Base-by-base conservation (phyloP, 1,140 invertebrate genomes). In the Leptestheria dahalacensis region DNA sequence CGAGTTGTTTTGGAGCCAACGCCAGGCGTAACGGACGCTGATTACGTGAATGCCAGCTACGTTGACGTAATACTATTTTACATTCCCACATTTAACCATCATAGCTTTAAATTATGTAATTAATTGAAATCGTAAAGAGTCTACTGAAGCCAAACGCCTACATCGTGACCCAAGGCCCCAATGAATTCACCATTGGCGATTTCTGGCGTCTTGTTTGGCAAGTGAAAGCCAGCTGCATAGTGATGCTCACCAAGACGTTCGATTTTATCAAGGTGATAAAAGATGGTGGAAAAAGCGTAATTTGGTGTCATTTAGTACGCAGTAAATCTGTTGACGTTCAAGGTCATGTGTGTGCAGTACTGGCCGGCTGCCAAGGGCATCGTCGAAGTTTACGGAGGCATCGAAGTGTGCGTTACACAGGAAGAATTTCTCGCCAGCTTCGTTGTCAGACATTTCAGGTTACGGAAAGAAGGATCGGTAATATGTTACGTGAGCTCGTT, bases 171-270 rank as follows among this genome's bases (percentile, higher is more conserved):
- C 91, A 94, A 75, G 91, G 91, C 63, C 91, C 91, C 57, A 89
- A 84, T 12, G 89, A 94, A 73, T 82, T 84, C 63, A 96, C 91
- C 0, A 85, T 94, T 9, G 82, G 80, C 10, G 88, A 94, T 69
- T 96, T 96, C 72, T 97, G 93, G 92, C 76, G 89, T 50, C 91
- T 96, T 88, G 86, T 96, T 1, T 97, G 92, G 92, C 90, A 96
- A 72, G 87, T 93, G 69, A 81, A 82, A 63, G 87, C 86, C 1
- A 82, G 85, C 21, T 88, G 89, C 64, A 95, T 97, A 62, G 88
- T 97, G 18, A 97, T 97, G 92, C 78, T 96, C n/a, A 95, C 91
- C 29, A 93, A 94, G 75, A 92, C 90, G 4, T 93, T 94, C 67
- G 91, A 94, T 71, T 93, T 94, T 64, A 92, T 93, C 64, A 88